A percentile compares a stretch with the other conserved stretches of the same genome.
Conservation (phyloP, 1,140 invertebrate genomes). For the Zaprionus taronus region DNA sequence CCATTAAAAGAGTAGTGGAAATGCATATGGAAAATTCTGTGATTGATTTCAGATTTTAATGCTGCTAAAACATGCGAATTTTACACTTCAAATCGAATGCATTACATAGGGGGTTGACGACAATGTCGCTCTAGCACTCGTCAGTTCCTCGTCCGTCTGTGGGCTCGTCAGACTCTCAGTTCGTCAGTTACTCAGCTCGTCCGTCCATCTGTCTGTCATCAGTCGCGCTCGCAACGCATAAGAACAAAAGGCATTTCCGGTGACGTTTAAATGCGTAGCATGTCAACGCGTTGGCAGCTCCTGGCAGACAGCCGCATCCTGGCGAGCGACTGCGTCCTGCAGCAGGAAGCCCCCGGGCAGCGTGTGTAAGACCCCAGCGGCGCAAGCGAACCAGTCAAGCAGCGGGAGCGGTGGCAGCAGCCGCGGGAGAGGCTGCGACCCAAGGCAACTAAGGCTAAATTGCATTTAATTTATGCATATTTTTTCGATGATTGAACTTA, state of each 20-base stretch:
- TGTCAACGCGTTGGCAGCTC: constrained; percentile 68
- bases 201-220: constrained; percentile 33
- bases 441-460: constrained; percentile 19
- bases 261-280: constrained; percentile 81
- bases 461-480: constrained; percentile 50
- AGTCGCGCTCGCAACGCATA: constrained; percentile 48
- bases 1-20: constrained; percentile 38
- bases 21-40: constrained; percentile 62
- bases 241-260: constrained; percentile 80
- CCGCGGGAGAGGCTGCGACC: not conserved
- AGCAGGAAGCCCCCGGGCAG: constrained; percentile 49
- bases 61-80: constrained; percentile 24
- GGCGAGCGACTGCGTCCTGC: constrained; percentile 46
- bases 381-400: constrained; percentile 11
- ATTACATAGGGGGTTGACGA: constrained; percentile 24
- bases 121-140: constrained; percentile 9
- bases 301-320: constrained; percentile 78
- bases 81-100: constrained; percentile 56
- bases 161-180: not conserved
- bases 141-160: constrained; percentile 12
- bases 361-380: constrained; percentile 48
- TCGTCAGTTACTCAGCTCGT: constrained; percentile 22
- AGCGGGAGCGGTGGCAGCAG: not conserved
- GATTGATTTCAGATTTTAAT: constrained; percentile 58
- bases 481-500: constrained; percentile 25